A percentile compares a stretch with the other conserved stretches of the same genome.
Evolutionary conservation across 2,113 vertebrate genomes (phyloP).

Genomic region (Bostrychus sinensis): DNA sequence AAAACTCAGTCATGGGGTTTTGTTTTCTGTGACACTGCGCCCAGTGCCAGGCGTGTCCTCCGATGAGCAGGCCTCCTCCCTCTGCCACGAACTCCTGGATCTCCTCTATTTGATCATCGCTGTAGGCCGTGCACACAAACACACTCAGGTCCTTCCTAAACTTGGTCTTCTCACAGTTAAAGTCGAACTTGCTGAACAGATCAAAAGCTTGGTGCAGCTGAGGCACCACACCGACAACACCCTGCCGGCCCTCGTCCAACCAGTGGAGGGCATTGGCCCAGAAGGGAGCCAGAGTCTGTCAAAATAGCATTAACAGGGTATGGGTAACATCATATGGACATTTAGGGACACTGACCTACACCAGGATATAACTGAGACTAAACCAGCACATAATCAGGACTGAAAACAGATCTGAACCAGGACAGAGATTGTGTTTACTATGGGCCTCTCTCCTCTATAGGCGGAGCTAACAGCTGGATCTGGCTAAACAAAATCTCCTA

Average conservation of each 20-base stretch:
- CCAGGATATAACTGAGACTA: too few species aligned
- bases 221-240: conserved; percentile 53
- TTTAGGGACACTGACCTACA: too few species aligned
- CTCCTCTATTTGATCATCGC: conserved; percentile 34
- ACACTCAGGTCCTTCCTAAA: conserved; percentile 51
- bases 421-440: too few species aligned
- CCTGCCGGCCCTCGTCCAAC: conserved; percentile 75
- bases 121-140: conserved; percentile 47
- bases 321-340: too few species aligned
- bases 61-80: conserved; percentile 84
- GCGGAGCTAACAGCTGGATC: too few species aligned
- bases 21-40: conserved; percentile 56
- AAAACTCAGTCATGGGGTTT: conserved; percentile 73
- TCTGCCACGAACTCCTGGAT: conserved; percentile 83
- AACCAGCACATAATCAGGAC: too few species aligned
- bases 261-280: conserved; percentile 76
- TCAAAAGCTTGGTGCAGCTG: not conserved
- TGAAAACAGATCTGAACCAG: too few species aligned
- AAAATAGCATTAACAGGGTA: not conserved
- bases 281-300: conserved; percentile 59
- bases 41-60: conserved; percentile 87
- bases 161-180: conserved; percentile 23
- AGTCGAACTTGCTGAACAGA: not conserved
- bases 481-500: not conserved
- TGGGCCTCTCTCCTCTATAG: too few species aligned